These are phyloP conservation scores for Phyllotreta cruciferae DNA, from an alignment of 2,888 invertebrate species.

Conservation along the genomic window DNA sequence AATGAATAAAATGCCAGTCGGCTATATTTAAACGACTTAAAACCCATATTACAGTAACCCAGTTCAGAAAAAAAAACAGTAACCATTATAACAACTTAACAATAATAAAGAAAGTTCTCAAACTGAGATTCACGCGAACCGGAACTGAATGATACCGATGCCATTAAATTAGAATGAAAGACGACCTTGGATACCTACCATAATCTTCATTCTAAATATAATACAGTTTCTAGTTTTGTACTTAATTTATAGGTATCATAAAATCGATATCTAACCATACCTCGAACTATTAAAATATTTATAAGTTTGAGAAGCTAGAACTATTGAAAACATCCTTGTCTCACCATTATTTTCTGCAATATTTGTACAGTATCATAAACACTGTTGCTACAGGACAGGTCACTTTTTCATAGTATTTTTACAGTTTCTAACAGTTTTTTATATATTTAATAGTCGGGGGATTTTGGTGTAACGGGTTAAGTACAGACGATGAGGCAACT, in stretches of 20 bases:
- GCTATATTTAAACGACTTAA: slow-evolving; percentile 16
- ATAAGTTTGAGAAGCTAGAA: no score
- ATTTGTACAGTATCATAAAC: no score
- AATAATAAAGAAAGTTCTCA: slow-evolving; percentile 31
- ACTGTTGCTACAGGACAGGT: no score
- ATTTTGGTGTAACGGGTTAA: slow-evolving; percentile 5
- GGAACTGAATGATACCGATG: slow-evolving; percentile 15
- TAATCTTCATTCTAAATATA: neutral
- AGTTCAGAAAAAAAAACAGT: slow-evolving; percentile 20
- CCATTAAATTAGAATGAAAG: slow-evolving; percentile 20
- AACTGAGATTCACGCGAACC: slow-evolving; percentile 23
- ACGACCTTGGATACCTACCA: slow-evolving; percentile 24
- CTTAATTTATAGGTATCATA: no score
- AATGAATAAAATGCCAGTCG: slow-evolving; percentile 3
- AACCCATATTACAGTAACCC: slow-evolving; percentile 33
- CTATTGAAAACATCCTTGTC: no score
- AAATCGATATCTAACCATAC: no score
- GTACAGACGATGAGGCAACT: neutral
- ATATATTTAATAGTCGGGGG: slow-evolving; percentile 1
- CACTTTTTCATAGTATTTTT: no score
- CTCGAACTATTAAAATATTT: no score
- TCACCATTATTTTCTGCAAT: no score
- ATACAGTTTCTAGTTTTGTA: no score
- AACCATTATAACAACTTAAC: slow-evolving; percentile 20
- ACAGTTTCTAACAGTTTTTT: no score